Evolutionary conservation across 1,140 invertebrate species (phyloP), one percentile per base, ranked within the genome.

Genomic region (Anoplophora glabripennis): DNA sequence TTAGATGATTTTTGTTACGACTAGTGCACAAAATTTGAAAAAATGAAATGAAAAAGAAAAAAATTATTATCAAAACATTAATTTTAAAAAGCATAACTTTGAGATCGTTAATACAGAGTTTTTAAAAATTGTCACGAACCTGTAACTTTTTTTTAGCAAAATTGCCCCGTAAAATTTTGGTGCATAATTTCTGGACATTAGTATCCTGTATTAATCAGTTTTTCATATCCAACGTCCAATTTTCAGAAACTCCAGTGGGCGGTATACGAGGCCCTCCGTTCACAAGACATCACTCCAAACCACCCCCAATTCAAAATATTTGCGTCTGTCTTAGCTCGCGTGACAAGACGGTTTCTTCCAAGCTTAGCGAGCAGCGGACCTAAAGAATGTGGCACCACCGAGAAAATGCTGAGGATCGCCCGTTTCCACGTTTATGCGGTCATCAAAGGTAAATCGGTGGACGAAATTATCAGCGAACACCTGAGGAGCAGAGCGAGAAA

Each of bases 161-260:
- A n/a, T n/a, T n/a, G n/a, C n/a, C n/a, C n/a, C n/a, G n/a, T n/a
- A n/a, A n/a, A n/a, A n/a, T n/a, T n/a, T n/a, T n/a, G n/a, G n/a
- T n/a, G n/a, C n/a, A n/a, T n/a, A n/a, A n/a, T n/a, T n/a, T n/a
- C n/a, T n/a, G n/a, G n/a, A n/a, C n/a, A n/a, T n/a, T n/a, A n/a
- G n/a, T n/a, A n/a, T n/a, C n/a, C n/a, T n/a, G n/a, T n/a, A n/a
- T n/a, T n/a, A n/a, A n/a, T n/a, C n/a, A n/a, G n/a, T n/a, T n/a
- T n/a, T n/a, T n/a, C n/a, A n/a, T n/a, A n/a, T n/a, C n/a, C n/a
- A n/a, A n/a, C n/a, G n/a, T 14, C 0, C 38, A 38, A 9, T 59
- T 80, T 75, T 46, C 65, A 87, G 86, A 89, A 89, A 79, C 75
- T 88, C 47, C 70, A 86, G 10, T 88, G 85, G 85, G 86, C 86